Evolutionary conservation across 2,888 invertebrate species (phyloP), one percentile per base, ranked within the genome.

Genomic region (Eilema caniola): DNA sequence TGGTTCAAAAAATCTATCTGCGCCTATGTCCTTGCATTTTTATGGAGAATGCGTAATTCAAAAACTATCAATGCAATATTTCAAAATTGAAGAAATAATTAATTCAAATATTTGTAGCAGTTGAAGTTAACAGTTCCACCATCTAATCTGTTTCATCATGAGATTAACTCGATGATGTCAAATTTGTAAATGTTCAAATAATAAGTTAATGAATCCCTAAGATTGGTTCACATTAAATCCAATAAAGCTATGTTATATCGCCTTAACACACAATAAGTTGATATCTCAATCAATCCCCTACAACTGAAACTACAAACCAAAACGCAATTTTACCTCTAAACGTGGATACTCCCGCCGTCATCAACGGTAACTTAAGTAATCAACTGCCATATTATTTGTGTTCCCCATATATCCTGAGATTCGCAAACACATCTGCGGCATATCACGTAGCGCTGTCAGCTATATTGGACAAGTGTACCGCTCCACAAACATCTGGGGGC

Each of bases 331-430:
- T n/a, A 61, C 31, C 61, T 3, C 31, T 4, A 61, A 61, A 25
- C 11, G 11, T 60, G 20, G 16, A 28, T 20, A 33, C 37, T 24
- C 28, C 10, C 10, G 37, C n/a, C n/a, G 11, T 33, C 61, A 33
- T 65, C 60, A 75, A 59, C 59, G 60, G 61, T 62, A 83, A 83
- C 73, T 84, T 78, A 76, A 82, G 81, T 84, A 84, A 82, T 81
- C 74, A 71, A 76, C 70, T 75, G 73, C 73, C 24, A 20, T 57
- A 57, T 57, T 78, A 74, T 83, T 80, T 84, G 69, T 80, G 67
- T 72, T 78, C 69, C 64, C 70, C 74, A 79, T 77, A 77, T 71
- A 67, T 78, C 70, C 74, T 61, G 69, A 62, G 76, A 68, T 75
- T 66, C 31, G 77, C 74, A 83, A 83, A 84, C 74, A 83, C 61